Evolutionary conservation across 2,113 vertebrate species (phyloP), one percentile per base, ranked within the genome.

Genomic region (Anguilla rostrata): DNA sequence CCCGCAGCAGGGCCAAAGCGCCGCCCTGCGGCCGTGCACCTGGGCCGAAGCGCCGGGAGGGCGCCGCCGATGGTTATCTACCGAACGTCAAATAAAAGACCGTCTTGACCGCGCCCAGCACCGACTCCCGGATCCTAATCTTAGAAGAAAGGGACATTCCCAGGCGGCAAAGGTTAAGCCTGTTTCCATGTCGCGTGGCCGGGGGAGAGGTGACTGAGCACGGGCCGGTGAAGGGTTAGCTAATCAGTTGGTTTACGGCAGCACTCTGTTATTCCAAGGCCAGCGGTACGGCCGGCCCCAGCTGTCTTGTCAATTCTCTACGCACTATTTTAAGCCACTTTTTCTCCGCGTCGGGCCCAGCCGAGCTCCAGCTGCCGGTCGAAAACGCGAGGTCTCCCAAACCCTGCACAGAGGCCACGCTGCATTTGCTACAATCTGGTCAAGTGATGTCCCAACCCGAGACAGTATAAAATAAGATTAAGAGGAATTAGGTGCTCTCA

Each of bases 301-400:
- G 95, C 93, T 96, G 94, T 95, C 95, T 93, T 92, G 91, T 93
- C 95, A 95, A 87, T 94, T 96, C 95, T 94, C 91, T 88, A 83
- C 15, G 84, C 88, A 89, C 91, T 96, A 96, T 95, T 95, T 95
- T 94, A 89, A 92, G 95, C 46, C 90, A 56, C 7, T 26, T n/a
- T 87, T 82, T 86, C 49, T 81, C 39, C 57, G 90, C 66, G 91
- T 89, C 89, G 92, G 89, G 90, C 90, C 78, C 75, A 34, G 7
- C 84, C 92, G 87, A 89, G 53, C 4, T 15, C 29, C 84, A 82
- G 83, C 46, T 46, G 2, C 84, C 84, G 63, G 85, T 87, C 89
- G 90, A 63, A 26, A n/a, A 56, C 16, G 11, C 57, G 26, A 84
- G 63, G 46, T 43, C 86, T 83, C 43, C 86, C 49, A 83, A 83